Evolutionary conservation across 2,113 vertebrate genomes (phyloP).

Genomic region (Rhinolophus ferrumequinum): DNA sequence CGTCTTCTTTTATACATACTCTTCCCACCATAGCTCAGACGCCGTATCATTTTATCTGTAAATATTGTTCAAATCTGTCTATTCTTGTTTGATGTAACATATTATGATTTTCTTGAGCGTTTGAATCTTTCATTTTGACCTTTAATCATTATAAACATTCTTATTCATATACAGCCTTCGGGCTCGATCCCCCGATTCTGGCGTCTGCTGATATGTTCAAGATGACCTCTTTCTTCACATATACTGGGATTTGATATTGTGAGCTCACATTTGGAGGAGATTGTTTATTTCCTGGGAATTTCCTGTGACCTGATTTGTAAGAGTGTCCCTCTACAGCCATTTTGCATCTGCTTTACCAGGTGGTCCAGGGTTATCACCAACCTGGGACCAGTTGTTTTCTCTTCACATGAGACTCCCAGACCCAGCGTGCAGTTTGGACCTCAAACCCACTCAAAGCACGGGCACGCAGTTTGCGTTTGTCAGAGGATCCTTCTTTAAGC

Average conservation of each 20-base stretch:
- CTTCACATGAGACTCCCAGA: neutral
- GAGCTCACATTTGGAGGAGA: neutral
- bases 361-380: neutral
- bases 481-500: neutral
- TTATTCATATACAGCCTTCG: neutral
- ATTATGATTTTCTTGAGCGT: neutral
- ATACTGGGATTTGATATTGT: accelerated
- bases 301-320: neutral
- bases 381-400: neutral
- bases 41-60: accelerated
- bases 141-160: neutral
- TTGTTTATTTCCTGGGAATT: neutral
- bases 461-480: neutral
- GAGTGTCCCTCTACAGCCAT: neutral
- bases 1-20: accelerated
- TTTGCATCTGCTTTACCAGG: neutral
- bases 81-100: neutral
- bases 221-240: neutral
- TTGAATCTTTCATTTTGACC: neutral
- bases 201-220: neutral
- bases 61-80: neutral
- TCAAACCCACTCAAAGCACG: neutral
- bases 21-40: neutral
- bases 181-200: neutral
- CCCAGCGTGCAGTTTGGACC: neutral